Evolutionary conservation across 1,140 invertebrate species (phyloP).

Genomic region (Augochlora pura): DNA sequence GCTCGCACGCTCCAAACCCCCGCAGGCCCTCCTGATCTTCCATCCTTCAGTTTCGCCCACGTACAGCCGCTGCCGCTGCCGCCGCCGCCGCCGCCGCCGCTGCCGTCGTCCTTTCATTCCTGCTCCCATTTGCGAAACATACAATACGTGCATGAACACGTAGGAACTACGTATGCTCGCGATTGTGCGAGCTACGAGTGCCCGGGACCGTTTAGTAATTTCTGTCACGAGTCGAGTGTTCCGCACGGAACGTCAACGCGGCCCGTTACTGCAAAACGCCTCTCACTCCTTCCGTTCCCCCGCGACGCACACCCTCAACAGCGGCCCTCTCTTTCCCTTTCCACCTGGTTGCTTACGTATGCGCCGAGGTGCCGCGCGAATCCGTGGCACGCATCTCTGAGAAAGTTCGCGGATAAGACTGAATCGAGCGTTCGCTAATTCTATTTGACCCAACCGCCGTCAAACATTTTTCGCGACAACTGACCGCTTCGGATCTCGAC

Average conservation of each 20-base stretch:
- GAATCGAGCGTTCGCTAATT: neutral
- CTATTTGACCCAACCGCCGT: neutral
- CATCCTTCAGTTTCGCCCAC: constrained; percentile 57
- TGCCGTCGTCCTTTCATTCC: constrained; percentile 56
- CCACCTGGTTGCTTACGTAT: constrained; percentile 54
- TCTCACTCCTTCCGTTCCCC: neutral
- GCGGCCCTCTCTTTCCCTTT: neutral
- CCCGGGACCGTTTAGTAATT: constrained; percentile 69
- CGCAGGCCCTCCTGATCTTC: constrained; percentile 34
- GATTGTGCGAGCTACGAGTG: constrained; percentile 48
- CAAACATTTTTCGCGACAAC: no score
- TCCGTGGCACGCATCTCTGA: constrained; percentile 65
- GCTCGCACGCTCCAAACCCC: constrained; percentile 55
- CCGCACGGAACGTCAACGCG: constrained; percentile 66
- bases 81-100: neutral
- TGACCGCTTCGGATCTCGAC: no score
- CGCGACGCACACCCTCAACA: neutral
- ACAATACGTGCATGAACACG: constrained; percentile 56
- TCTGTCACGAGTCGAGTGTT: constrained; percentile 78
- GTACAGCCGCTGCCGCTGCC: constrained; percentile 2
- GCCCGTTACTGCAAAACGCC: constrained; percentile 58
- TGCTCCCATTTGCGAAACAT: constrained; percentile 63
- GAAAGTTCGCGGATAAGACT: constrained; percentile 56
- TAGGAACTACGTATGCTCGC: constrained; percentile 48
- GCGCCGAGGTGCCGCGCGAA: constrained; percentile 53